Evolutionary conservation across 2,888 invertebrate species (phyloP).

Genomic region (Pterostichus madidus): DNA sequence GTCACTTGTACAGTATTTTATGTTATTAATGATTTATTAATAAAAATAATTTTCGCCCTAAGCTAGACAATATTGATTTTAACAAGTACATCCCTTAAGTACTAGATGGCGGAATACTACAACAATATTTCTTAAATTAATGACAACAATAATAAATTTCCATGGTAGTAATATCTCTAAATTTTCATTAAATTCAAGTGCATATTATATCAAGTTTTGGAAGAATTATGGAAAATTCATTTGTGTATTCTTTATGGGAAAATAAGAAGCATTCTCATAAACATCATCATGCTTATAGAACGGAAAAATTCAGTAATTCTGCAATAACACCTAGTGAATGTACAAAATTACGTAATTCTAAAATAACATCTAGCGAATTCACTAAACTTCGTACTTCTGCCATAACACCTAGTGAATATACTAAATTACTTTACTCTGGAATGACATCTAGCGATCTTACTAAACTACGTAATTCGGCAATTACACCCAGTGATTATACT

Average conservation of each 20-base stretch:
- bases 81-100: no score
- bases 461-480: background rate
- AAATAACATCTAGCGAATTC: background rate
- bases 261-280: background rate
- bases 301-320: conserved; percentile 11
- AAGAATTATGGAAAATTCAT: background rate
- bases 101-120: no score
- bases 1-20: no score
- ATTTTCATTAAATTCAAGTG: no score
- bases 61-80: no score
- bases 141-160: no score
- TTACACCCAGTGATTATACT: background rate
- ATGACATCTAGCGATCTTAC: background rate
- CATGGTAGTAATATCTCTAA: no score
- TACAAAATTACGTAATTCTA: background rate
- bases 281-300: background rate
- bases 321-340: conserved; percentile 6
- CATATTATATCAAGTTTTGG: background rate
- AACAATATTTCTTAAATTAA: no score
- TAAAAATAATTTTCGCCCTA: no score
- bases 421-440: background rate
- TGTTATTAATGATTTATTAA: no score
- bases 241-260: background rate
- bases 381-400: background rate
- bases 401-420: background rate